These are phyloP conservation scores for Huso huso DNA, from an alignment of 2,797 vertebrate species.

Conservation along the genomic window DNA sequence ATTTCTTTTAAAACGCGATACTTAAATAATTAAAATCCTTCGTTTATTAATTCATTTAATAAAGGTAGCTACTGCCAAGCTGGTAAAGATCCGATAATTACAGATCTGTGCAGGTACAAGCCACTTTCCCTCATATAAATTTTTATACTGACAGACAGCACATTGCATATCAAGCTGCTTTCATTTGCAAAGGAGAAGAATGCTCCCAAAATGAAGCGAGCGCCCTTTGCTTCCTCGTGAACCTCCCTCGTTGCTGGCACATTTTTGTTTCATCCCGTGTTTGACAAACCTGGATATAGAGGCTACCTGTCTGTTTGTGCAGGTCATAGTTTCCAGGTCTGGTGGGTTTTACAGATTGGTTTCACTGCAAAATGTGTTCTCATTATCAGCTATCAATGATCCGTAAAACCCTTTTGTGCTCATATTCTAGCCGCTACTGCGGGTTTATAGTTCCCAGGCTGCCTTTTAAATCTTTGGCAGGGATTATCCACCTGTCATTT, in stretches of 20 bases:
- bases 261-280: neutral
- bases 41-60: no score
- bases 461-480: neutral
- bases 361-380: slow-evolving; percentile 5
- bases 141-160: no score
- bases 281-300: neutral
- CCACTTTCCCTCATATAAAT: no score
- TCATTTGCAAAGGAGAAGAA: no score
- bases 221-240: neutral
- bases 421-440: neutral
- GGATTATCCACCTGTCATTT: neutral
- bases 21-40: no score
- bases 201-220: no score
- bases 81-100: no score
- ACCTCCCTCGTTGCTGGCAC: neutral
- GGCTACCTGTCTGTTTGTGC: neutral
- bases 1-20: no score
- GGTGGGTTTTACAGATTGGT: neutral
- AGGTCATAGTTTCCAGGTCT: slow-evolving; percentile 5
- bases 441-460: slow-evolving; percentile 1
- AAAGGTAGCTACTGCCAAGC: no score
- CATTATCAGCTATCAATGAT: slow-evolving; percentile 6
- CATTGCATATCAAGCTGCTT: no score
- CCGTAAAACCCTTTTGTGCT: neutral
- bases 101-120: no score